A percentile compares a stretch with the other conserved stretches of the same genome.
Evolutionary conservation across 23 tunicate genomes (phyloP).

Genomic region (Styela clava): DNA sequence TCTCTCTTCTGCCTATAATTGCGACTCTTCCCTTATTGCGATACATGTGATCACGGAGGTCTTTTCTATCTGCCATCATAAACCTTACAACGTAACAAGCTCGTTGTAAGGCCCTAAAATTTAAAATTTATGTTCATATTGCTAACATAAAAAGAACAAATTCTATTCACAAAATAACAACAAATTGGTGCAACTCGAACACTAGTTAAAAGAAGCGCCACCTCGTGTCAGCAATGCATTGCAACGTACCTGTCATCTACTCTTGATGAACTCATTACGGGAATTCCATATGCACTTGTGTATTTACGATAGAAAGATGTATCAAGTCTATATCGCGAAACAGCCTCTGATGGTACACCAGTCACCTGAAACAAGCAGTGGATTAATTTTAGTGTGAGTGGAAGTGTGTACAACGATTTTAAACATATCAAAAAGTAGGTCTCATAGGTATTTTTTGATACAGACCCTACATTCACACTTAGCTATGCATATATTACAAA

Average conservation of each 20-base stretch:
- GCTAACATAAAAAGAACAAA: no score
- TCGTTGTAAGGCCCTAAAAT: constrained; percentile 48
- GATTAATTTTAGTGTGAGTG: no score
- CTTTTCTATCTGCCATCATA: constrained; percentile 57
- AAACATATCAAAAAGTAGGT: no score
- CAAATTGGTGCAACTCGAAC: no score
- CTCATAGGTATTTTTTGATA: no score
- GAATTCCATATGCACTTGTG: constrained; percentile 65
- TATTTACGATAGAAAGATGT: constrained; percentile 43
- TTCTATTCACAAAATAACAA: no score
- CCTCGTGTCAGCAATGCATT: no score
- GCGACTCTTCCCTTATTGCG: constrained; percentile 71
- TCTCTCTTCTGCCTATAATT: constrained; percentile 51
- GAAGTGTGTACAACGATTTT: no score
- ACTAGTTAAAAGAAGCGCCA: no score
- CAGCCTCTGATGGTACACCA: constrained; percentile 23
- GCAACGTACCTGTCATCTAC: constrained; percentile 63
- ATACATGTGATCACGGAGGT: constrained; percentile 60
- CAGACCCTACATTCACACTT: no score
- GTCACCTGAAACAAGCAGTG: neutral
- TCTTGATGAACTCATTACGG: constrained; percentile 26
- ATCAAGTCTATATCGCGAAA: constrained; percentile 34
- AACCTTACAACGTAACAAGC: constrained; percentile 70
- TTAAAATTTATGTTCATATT: no score
- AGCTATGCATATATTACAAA: no score